Evolutionary conservation across 2,797 vertebrate species (phyloP).

Genomic region (Botia almorhae): DNA sequence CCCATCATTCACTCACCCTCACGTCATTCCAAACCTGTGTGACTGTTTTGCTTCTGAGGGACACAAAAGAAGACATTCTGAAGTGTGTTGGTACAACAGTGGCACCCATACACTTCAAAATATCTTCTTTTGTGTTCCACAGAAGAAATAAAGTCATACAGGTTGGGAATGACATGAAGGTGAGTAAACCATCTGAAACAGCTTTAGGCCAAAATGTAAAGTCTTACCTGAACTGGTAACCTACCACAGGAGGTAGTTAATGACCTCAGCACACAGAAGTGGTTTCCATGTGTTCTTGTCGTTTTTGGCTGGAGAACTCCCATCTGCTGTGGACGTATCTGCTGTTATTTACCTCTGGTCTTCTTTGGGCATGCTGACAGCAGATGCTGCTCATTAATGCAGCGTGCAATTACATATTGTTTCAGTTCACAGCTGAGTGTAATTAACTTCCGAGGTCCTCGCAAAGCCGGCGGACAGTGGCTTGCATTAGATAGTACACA

Average conservation of each 20-base stretch:
- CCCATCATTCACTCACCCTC: too few species aligned
- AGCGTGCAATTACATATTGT: constrained; percentile 98
- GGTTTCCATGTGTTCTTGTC: constrained; percentile 69
- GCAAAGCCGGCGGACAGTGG: constrained; percentile 85
- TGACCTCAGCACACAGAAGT: constrained; percentile 68
- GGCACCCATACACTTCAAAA: too few species aligned
- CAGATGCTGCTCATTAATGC: constrained; percentile 97
- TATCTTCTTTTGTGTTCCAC: too few species aligned
- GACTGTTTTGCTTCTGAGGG: too few species aligned
- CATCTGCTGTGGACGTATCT: constrained; percentile 86
- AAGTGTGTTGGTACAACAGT: too few species aligned
- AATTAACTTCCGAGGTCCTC: constrained; percentile 93
- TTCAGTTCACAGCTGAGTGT: constrained; percentile 95
- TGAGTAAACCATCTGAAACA: neutral
- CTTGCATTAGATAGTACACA: constrained; percentile 87
- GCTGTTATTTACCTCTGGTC: constrained; percentile 92
- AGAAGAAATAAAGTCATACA: too few species aligned
- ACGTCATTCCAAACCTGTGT: too few species aligned
- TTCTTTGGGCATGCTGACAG: constrained; percentile 91
- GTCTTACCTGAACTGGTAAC: neutral
- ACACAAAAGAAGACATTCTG: too few species aligned
- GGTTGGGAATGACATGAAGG: too few species aligned
- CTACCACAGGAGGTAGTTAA: constrained; percentile 74
- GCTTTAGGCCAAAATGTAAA: neutral
- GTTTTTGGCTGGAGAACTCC: constrained; percentile 81